phyloP scores from a whole-genome alignment of 1,140 invertebrate species.

The Matsumurasca onukii region DNA sequence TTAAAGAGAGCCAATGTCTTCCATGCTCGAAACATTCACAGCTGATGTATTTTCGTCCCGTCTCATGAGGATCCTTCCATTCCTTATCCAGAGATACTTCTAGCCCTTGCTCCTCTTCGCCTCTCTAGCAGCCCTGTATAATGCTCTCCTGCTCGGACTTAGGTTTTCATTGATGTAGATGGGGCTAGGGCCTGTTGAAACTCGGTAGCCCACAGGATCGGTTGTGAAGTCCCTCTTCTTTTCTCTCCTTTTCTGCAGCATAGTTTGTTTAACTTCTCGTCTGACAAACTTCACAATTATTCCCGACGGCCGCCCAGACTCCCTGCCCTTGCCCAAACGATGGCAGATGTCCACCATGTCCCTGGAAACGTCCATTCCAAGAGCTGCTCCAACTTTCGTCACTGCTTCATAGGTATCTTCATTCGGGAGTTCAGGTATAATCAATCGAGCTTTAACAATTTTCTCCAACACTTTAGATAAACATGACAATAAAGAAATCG shows the following conservation, averaged over 20 bases:
- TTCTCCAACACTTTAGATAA: no score
- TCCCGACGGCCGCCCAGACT: neutral
- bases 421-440: neutral
- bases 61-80: neutral
- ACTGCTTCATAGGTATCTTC: slow-evolving; percentile 26
- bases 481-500: no score
- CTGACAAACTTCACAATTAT: slow-evolving; percentile 26
- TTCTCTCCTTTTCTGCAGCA: neutral
- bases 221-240: slow-evolving; percentile 7
- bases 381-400: slow-evolving; percentile 12
- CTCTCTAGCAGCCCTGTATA: neutral
- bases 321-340: slow-evolving; percentile 10
- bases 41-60: neutral
- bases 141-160: neutral
- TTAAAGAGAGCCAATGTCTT: neutral
- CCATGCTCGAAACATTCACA: neutral
- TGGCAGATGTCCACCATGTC: slow-evolving; percentile 19
- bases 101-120: neutral
- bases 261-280: slow-evolving; percentile 17
- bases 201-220: neutral
- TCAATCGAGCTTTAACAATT: no score
- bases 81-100: neutral
- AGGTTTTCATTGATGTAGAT: slow-evolving; percentile 17
- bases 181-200: neutral
- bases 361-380: slow-evolving; percentile 1